Conservation (phyloP, 2,888 invertebrate genomes). For the Cheilosia vernalis region DNA sequence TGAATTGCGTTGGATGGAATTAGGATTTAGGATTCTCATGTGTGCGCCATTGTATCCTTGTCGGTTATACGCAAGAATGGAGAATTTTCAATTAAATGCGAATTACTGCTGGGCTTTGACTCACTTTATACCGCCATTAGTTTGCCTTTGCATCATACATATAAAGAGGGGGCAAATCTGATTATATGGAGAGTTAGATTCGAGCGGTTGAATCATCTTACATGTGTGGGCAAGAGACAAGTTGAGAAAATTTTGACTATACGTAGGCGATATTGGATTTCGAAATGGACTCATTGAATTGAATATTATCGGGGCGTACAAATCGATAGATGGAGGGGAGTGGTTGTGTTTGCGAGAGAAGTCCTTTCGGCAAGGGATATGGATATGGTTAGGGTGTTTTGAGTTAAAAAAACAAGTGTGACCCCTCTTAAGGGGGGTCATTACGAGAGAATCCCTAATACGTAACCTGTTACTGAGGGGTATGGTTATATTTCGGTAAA, state of each 20-base stretch:
- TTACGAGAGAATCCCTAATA: too few species aligned
- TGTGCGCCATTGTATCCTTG: slow-evolving; percentile 12
- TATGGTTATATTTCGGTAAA: too few species aligned
- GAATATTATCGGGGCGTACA: too few species aligned
- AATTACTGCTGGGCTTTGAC: slow-evolving; percentile 56
- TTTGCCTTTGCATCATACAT: slow-evolving; percentile 10
- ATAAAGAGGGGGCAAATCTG: neutral
- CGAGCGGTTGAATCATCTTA: neutral
- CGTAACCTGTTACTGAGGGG: too few species aligned
- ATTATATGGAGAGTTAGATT: neutral
- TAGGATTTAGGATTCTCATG: slow-evolving; percentile 46
- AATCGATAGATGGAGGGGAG: too few species aligned
- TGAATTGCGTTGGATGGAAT: slow-evolving; percentile 54
- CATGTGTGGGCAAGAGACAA: neutral
- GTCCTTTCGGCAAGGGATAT: too few species aligned
- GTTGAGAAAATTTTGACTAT: slow-evolving; percentile 1
- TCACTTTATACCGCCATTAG: slow-evolving; percentile 22
- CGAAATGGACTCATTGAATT: too few species aligned
- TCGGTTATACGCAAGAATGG: slow-evolving; percentile 26
- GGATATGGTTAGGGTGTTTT: too few species aligned
- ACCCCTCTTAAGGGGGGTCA: too few species aligned
- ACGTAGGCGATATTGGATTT: too few species aligned
- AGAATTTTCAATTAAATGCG: slow-evolving; percentile 64
- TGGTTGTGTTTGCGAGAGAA: too few species aligned
- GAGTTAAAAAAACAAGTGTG: too few species aligned